Conservation (phyloP, 2,113 vertebrate species). For the Trichechus manatus region DNA sequence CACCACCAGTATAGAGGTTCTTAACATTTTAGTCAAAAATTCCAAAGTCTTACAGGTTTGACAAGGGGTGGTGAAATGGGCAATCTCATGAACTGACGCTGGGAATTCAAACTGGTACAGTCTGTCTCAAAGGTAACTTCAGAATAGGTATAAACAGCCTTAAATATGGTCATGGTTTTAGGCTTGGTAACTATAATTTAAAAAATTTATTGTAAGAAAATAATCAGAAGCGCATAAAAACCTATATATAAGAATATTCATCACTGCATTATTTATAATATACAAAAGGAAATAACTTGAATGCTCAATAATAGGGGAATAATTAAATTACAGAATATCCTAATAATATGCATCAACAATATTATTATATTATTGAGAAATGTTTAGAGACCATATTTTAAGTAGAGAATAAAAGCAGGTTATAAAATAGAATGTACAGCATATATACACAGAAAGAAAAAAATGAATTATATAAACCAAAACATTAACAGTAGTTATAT, state of each 20-base stretch:
- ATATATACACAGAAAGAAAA: background rate
- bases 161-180: slow-evolving; percentile 14
- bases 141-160: background rate
- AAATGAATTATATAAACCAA: background rate
- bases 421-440: background rate
- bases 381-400: background rate
- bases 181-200: background rate
- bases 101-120: background rate
- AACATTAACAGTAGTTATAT: background rate
- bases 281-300: slow-evolving; percentile 31
- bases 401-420: background rate
- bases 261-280: background rate
- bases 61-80: background rate
- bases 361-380: background rate
- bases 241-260: background rate
- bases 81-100: background rate
- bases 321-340: background rate
- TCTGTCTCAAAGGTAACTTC: background rate
- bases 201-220: slow-evolving; percentile 49
- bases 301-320: background rate
- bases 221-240: slow-evolving; percentile 29
- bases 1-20: background rate
- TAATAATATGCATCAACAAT: background rate
- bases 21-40: background rate
- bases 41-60: background rate